Percentiles rank a stretch among this genome's conserved stretches.
Evolutionary conservation across 1,140 invertebrate species (phyloP).

Genomic region (Danaus plexippus): DNA sequence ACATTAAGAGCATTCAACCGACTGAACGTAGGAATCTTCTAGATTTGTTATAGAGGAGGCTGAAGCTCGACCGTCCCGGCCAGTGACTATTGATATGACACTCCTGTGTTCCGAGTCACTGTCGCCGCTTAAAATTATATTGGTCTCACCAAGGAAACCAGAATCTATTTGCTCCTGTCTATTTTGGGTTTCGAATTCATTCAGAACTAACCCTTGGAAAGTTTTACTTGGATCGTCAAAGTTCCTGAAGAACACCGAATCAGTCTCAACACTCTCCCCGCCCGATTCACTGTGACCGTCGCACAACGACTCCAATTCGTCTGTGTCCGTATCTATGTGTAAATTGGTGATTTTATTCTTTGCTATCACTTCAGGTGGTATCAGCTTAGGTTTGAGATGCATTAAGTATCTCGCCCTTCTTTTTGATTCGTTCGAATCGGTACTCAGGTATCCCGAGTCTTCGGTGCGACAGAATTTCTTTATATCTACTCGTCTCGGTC

Average conservation of each 20-base stretch:
- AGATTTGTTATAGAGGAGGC: slow-evolving; percentile 43
- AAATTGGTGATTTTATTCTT: slow-evolving; percentile 30
- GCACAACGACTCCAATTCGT: slow-evolving; percentile 67
- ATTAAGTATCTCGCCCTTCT: slow-evolving; percentile 58
- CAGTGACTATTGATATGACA: slow-evolving; percentile 62
- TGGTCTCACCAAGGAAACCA: slow-evolving; percentile 58
- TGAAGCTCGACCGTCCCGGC: slow-evolving; percentile 48
- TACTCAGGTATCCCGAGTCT: slow-evolving; percentile 80
- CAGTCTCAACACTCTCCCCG: slow-evolving; percentile 86
- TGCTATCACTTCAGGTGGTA: slow-evolving; percentile 30
- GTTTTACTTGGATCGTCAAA: slow-evolving; percentile 70
- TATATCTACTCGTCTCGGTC: slow-evolving; percentile 55
- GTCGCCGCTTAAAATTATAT: slow-evolving; percentile 61
- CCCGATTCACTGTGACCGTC: slow-evolving; percentile 87
- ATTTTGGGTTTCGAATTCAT: slow-evolving; percentile 29
- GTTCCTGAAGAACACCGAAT: slow-evolving; percentile 85
- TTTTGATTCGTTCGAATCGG: slow-evolving; percentile 76
- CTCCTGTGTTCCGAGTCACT: slow-evolving; percentile 65
- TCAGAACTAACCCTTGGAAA: slow-evolving; percentile 48
- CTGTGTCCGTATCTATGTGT: slow-evolving; percentile 61
- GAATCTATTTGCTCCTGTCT: slow-evolving; percentile 57
- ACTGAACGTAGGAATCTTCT: slow-evolving; percentile 52
- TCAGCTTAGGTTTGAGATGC: slow-evolving; percentile 55
- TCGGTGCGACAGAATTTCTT: slow-evolving; percentile 68
- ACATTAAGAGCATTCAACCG: slow-evolving; percentile 49